Base-by-base conservation (phyloP, 2,797 vertebrate species). In the Chelon auratus region DNA sequence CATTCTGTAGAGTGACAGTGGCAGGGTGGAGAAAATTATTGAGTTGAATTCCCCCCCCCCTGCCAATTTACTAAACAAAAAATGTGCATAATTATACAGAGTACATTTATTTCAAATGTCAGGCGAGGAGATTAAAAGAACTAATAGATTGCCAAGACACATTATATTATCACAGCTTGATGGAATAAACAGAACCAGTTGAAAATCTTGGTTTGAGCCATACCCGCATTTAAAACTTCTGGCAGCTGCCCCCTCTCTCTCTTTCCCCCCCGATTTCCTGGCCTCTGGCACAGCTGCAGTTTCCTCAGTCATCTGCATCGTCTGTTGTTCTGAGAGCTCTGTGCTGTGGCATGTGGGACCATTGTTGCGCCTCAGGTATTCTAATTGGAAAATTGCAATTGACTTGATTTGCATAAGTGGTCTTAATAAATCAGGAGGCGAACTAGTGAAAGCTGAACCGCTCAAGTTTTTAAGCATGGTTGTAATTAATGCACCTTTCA, bases 41-140 rank as follows among this genome's bases (percentile, higher is more conserved):
- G 65, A 74, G 78, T 66, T 69, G 18, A 56, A 75, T 22, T 77
- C 71, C 37, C 66, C 55, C 39, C 66, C 55, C 45, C 57, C 78
- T 0, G 52, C 68, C 77, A 76, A 74, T 84, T 84, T 64, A 62
- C 71, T 54, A 56, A 72, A 82, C 43, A 56, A 78, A 83, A 47
- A 85, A 78, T 77, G 67, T 75, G 80, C 69, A 70, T 87, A 80
- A 88, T 88, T 88, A 78, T 17, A 56, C 42, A 64, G 64, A 64
- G 37, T 66, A 92, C 95, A 94, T 96, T 52, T 95, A 95, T 81
- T 85, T 85, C 30, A 78, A 84, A 86, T 82, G 81, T 82, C 77
- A 81, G 75, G 30, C 50, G 39, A 74, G 43, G 52, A 73, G 54
- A 87, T 79, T 77, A 72, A 79, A 83, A 83, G 17, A 71, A 77